phyloP scores from a whole-genome alignment of 2,113 vertebrate genomes.

The Tor tambroides region DNA sequence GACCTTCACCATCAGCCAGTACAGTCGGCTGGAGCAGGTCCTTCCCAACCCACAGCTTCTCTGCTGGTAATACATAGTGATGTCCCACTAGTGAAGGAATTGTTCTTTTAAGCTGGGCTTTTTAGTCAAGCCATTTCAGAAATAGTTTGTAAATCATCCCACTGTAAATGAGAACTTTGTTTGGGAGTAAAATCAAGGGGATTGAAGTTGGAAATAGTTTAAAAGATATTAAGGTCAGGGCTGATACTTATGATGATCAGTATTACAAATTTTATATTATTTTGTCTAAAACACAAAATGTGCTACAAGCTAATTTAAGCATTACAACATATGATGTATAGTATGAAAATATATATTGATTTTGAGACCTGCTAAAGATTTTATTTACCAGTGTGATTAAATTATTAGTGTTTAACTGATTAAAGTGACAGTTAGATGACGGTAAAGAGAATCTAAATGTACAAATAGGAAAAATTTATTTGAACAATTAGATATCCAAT shows the following conservation, averaged over 20 bases:
- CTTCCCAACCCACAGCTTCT: constrained; percentile 97
- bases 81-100: no score
- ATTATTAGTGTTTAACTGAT: neutral
- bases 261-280: neutral
- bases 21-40: constrained; percentile 91
- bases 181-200: neutral
- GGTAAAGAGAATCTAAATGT: neutral
- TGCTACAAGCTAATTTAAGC: neutral
- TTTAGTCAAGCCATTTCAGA: neutral
- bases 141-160: neutral
- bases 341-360: neutral
- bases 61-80: constrained; percentile 83
- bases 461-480: neutral
- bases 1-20: constrained; percentile 93
- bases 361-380: neutral
- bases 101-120: neutral
- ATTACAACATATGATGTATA: neutral
- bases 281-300: neutral
- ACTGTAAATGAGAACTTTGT: neutral
- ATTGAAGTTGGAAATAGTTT: neutral
- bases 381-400: neutral
- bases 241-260: neutral
- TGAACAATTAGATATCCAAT: neutral
- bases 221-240: neutral
- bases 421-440: neutral